A percentile compares a stretch with the other conserved stretches of the same genome.
phyloP scores from a whole-genome alignment of 2,888 invertebrate genomes.

The Anoplius nigerrimus region DNA sequence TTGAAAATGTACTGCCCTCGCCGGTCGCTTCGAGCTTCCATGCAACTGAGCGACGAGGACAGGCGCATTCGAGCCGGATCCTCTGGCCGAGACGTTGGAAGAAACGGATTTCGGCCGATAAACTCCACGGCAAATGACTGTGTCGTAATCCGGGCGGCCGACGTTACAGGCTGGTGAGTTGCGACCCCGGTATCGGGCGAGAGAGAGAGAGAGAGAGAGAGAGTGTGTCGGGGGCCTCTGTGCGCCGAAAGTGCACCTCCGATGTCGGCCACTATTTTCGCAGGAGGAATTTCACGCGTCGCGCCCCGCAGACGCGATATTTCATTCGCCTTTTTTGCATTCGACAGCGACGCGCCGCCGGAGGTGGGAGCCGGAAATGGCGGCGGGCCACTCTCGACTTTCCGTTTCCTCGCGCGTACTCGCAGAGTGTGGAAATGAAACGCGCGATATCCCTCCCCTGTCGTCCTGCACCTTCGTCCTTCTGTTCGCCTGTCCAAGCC shows the following conservation, averaged over 20 bases:
- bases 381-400: constrained; percentile 52
- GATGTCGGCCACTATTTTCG: constrained; percentile 40
- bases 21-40: too few species aligned
- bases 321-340: constrained; percentile 54
- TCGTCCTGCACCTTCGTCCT: too few species aligned
- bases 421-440: constrained; percentile 35
- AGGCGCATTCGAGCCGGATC: too few species aligned
- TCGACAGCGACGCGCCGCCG: constrained; percentile 39
- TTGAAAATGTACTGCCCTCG: too few species aligned
- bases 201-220: not conserved
- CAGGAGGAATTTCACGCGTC: constrained; percentile 41
- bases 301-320: constrained; percentile 49
- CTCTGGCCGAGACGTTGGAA: too few species aligned
- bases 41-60: too few species aligned
- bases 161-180: not conserved
- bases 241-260: too few species aligned
- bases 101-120: too few species aligned
- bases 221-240: constrained; percentile 5
- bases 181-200: not conserved
- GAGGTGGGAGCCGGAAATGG: constrained; percentile 37
- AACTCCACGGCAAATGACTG: too few species aligned
- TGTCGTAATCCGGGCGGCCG: too few species aligned
- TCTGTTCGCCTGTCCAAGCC: too few species aligned
- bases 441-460: too few species aligned
- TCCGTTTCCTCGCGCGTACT: constrained; percentile 46